A percentile compares a stretch with the other conserved stretches of the same genome.
Evolutionary conservation across 2,888 invertebrate species (phyloP).

Genomic region (Syritta pipiens): DNA sequence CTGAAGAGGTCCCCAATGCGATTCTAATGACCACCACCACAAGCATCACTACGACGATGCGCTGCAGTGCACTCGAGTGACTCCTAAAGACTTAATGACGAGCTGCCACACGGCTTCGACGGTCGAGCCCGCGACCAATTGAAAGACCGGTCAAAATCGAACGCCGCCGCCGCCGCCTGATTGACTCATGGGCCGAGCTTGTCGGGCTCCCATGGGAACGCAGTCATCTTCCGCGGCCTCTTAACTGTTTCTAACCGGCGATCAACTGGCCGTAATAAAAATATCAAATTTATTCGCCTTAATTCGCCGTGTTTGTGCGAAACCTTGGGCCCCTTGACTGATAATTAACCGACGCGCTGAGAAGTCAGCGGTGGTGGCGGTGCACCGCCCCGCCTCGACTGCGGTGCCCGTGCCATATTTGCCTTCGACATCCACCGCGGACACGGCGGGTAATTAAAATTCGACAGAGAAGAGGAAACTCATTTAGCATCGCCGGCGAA

Average conservation of each 20-base stretch:
- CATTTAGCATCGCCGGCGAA: conserved; percentile 44
- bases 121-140: conserved; percentile 46
- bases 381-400: background rate
- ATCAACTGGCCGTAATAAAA: conserved; percentile 55
- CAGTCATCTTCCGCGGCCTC: conserved; percentile 32
- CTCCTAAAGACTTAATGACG: conserved; percentile 40
- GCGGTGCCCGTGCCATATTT: conserved; percentile 52
- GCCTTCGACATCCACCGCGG: conserved; percentile 19
- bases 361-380: conserved; percentile 42
- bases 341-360: conserved; percentile 48
- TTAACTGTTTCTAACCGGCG: conserved; percentile 50
- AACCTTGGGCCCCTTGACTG: conserved; percentile 35
- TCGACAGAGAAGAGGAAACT: conserved; percentile 44
- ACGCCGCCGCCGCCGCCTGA: conserved; percentile 35
- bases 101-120: conserved; percentile 11
- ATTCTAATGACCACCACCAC: conserved; percentile 38
- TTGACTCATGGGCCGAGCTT: conserved; percentile 14
- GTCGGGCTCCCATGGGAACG: conserved; percentile 34
- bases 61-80: conserved; percentile 24
- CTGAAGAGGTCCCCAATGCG: conserved; percentile 16
- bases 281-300: conserved; percentile 59
- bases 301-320: conserved; percentile 39
- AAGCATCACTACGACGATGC: background rate
- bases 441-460: conserved; percentile 54
- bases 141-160: conserved; percentile 48